These are phyloP conservation scores for Hipparchia semele DNA, from an alignment of 2,888 invertebrate genomes.

Conservation along the genomic window DNA sequence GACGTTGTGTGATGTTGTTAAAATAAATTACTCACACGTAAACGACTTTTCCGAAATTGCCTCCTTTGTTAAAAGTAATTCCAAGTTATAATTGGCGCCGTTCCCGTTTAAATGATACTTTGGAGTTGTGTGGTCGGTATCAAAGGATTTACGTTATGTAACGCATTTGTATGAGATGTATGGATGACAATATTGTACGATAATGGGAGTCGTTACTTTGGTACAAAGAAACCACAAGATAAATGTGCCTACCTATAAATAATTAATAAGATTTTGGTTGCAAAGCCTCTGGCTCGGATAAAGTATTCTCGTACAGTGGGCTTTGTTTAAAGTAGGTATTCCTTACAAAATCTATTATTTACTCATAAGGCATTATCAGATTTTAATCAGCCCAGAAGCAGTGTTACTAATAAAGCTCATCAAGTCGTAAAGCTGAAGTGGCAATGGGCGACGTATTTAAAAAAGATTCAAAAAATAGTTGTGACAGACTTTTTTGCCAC, in stretches of 20 bases:
- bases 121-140: conserved; percentile 31
- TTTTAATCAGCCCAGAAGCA: too few relatives aligned
- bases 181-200: background rate
- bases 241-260: background rate
- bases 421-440: too few relatives aligned
- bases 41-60: conserved; percentile 48
- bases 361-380: too few relatives aligned
- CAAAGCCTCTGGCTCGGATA: too few relatives aligned
- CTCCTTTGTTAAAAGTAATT: conserved; percentile 61
- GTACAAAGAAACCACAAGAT: background rate
- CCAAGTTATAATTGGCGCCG: conserved; percentile 60
- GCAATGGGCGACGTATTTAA: too few relatives aligned
- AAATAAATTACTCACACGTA: conserved; percentile 38
- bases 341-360: too few relatives aligned
- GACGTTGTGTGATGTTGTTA: conserved; percentile 21
- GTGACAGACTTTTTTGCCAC: too few relatives aligned
- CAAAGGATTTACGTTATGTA: conserved; percentile 29
- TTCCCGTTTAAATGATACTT: conserved; percentile 41
- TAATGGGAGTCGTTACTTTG: background rate
- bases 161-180: conserved; percentile 8
- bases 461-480: too few relatives aligned
- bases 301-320: too few relatives aligned
- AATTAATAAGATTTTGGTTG: too few relatives aligned
- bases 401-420: too few relatives aligned
- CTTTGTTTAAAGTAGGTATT: too few relatives aligned